phyloP scores from a whole-genome alignment of 2,888 invertebrate genomes.

The Cephus runcator region DNA sequence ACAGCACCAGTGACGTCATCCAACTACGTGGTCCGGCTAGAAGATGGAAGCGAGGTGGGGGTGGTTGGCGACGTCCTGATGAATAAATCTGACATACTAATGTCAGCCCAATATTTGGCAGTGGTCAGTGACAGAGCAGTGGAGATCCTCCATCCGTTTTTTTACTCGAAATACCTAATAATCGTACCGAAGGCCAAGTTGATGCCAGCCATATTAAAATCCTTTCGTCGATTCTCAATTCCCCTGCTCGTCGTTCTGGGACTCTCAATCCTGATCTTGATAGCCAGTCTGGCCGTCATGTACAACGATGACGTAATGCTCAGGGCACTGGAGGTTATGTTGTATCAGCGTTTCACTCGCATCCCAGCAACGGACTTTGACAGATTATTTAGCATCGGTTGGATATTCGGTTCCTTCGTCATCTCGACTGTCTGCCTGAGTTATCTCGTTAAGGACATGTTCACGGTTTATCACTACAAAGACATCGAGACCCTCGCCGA shows the following conservation, averaged over 20 bases:
- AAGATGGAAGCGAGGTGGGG: slow-evolving; percentile 16
- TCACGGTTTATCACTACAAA: slow-evolving; percentile 9
- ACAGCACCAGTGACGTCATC: slow-evolving; percentile 10
- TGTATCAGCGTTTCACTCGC: slow-evolving; percentile 22
- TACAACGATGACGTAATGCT: slow-evolving; percentile 11
- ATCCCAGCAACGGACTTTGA: slow-evolving; percentile 14
- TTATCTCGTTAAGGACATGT: slow-evolving; percentile 26
- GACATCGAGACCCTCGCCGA: slow-evolving; percentile 28
- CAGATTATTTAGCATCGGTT: slow-evolving; percentile 25
- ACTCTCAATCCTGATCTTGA: neutral
- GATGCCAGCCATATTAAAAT: slow-evolving; percentile 18
- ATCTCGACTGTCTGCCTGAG: slow-evolving; percentile 16
- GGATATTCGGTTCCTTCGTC: slow-evolving; percentile 26
- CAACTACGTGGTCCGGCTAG: slow-evolving; percentile 20
- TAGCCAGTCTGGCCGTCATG: neutral
- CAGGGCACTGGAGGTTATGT: slow-evolving; percentile 14
- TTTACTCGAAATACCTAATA: slow-evolving; percentile 23
- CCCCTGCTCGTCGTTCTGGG: neutral
- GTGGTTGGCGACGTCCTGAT: slow-evolving; percentile 28
- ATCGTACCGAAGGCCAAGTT: slow-evolving; percentile 19
- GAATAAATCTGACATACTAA: slow-evolving; percentile 22
- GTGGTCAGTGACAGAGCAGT: neutral
- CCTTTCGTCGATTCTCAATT: slow-evolving; percentile 5
- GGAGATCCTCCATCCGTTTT: slow-evolving; percentile 22
- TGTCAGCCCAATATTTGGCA: slow-evolving; percentile 24